These are phyloP conservation scores for Catharus fuscescens DNA, from an alignment of 2,113 vertebrate genomes.

Conservation along the genomic window DNA sequence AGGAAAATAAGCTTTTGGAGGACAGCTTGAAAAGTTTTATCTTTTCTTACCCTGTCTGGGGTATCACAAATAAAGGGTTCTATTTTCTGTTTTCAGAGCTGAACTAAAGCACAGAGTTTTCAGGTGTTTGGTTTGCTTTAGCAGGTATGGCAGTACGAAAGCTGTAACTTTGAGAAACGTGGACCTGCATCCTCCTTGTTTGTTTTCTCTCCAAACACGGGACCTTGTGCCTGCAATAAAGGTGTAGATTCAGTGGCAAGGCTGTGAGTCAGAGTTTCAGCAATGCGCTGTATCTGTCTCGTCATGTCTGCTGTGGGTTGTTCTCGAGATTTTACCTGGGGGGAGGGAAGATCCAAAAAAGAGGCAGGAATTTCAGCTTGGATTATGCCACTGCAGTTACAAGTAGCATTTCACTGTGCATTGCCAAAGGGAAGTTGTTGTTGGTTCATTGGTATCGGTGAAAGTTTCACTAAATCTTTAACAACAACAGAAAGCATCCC, in stretches of 20 bases:
- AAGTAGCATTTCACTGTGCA: constrained; percentile 39
- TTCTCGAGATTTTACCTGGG: constrained; percentile 62
- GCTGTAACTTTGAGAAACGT: not conserved
- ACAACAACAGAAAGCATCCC: not conserved
- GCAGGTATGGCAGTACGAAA: not conserved
- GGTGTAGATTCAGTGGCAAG: constrained; percentile 1
- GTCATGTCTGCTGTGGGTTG: constrained; percentile 66
- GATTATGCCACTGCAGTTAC: constrained; percentile 54
- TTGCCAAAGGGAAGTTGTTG: constrained; percentile 67
- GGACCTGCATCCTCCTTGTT: not conserved
- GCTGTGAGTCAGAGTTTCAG: constrained; percentile 62
- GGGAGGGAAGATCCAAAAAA: constrained; percentile 67
- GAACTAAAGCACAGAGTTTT: not conserved
- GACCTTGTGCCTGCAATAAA: not conserved
- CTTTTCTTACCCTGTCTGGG: not conserved
- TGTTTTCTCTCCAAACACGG: not conserved
- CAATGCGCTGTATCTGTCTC: constrained; percentile 49
- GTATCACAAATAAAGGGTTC: not conserved
- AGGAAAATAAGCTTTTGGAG: not conserved
- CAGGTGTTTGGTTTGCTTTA: not conserved
- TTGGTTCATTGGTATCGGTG: constrained; percentile 65
- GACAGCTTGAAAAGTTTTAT: not conserved
- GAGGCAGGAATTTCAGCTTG: constrained; percentile 59
- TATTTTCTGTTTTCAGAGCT: not conserved
- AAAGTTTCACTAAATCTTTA: constrained; percentile 61